Conservation (phyloP, 2,888 invertebrate species). For the Serripes groenlandicus region DNA sequence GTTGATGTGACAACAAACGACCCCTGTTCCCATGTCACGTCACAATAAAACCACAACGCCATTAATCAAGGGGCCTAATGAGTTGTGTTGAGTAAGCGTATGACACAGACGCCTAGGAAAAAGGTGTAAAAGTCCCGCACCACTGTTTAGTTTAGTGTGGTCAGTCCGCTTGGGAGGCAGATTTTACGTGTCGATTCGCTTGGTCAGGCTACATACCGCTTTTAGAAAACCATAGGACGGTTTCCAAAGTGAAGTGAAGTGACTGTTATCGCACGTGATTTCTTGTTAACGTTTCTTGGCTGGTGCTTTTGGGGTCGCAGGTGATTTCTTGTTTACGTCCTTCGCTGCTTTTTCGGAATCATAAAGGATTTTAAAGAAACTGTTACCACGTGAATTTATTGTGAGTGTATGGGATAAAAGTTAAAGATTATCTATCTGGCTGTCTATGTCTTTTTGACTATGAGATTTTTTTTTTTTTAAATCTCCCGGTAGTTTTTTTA, state of each 20-base stretch:
- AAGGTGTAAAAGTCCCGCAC: slow-evolving; percentile 18
- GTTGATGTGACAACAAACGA: not conserved
- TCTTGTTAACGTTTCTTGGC: no score
- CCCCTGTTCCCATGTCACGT: not conserved
- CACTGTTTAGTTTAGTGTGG: not conserved
- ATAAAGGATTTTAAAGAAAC: no score
- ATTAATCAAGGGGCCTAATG: not conserved
- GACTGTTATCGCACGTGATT: not conserved
- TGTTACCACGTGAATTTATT: no score
- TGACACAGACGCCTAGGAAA: slow-evolving; percentile 2
- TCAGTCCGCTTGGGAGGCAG: not conserved
- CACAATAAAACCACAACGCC: not conserved
- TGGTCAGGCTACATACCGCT: no score
- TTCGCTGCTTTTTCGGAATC: no score
- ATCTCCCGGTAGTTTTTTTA: no score
- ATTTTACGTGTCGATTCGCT: no score
- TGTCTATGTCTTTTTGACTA: no score
- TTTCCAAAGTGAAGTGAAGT: not conserved
- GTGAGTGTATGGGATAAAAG: no score
- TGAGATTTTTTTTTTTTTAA: no score
- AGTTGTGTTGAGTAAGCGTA: slow-evolving; percentile 7
- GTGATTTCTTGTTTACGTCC: no score
- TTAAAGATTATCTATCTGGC: no score
- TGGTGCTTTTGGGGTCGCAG: not conserved
- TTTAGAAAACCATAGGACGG: not conserved